These are phyloP conservation scores for Microtus oregoni DNA, from an alignment of 2,113 vertebrate genomes.

Conservation along the genomic window DNA sequence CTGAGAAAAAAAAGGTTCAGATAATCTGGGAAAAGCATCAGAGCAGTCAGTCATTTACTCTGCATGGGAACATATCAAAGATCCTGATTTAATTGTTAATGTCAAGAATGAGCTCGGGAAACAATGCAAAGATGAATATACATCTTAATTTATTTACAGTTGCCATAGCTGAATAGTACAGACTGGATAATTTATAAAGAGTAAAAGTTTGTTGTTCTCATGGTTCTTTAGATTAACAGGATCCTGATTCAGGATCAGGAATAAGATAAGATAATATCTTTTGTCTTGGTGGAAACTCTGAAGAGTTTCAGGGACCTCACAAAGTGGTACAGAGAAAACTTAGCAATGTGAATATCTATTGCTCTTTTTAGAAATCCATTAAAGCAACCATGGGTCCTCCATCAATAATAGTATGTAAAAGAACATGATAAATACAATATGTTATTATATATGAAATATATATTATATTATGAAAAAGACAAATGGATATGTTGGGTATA, in stretches of 20 bases:
- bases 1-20: neutral
- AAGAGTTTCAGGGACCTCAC: neutral
- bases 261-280: neutral
- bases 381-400: neutral
- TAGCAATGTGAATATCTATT: neutral
- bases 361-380: neutral
- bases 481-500: neutral
- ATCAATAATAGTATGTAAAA: neutral
- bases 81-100: neutral
- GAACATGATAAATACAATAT: neutral
- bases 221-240: neutral
- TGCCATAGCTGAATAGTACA: neutral
- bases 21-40: neutral
- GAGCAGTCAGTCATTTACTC: neutral
- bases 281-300: neutral
- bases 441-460: neutral
- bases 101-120: neutral
- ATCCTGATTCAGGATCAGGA: neutral
- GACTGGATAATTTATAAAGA: neutral
- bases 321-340: neutral
- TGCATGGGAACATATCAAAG: neutral
- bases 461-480: neutral
- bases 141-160: neutral
- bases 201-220: neutral
- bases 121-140: neutral